phyloP scores from a whole-genome alignment of 2,888 invertebrate genomes.

The Agonopterix subpropinquella region DNA sequence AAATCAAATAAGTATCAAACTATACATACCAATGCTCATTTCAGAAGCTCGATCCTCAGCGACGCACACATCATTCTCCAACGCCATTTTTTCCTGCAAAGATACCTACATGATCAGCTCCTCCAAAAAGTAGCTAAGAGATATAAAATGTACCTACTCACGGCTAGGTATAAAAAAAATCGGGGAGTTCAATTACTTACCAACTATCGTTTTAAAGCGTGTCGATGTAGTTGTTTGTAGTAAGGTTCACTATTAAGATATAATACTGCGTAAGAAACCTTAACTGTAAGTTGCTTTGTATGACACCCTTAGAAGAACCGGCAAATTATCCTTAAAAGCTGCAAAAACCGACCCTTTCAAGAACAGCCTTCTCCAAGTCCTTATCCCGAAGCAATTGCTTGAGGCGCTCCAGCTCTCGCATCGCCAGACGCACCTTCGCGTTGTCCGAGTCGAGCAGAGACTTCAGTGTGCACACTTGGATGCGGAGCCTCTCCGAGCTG shows the following conservation, averaged over 20 bases:
- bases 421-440: slow-evolving; percentile 63
- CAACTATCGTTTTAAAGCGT: too few relatives aligned
- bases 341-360: slow-evolving; percentile 39
- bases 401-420: slow-evolving; percentile 61
- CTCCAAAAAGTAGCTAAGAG: too few relatives aligned
- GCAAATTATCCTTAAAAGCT: too few relatives aligned
- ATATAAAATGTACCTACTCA: too few relatives aligned
- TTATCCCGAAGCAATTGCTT: slow-evolving; percentile 62
- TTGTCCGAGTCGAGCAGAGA: slow-evolving; percentile 76
- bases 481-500: slow-evolving; percentile 64
- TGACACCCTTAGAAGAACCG: too few relatives aligned
- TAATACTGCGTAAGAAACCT: too few relatives aligned
- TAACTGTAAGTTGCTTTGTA: too few relatives aligned
- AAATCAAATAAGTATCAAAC: background rate
- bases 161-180: too few relatives aligned
- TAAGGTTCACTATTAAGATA: too few relatives aligned
- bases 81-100: slow-evolving; percentile 56
- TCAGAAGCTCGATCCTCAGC: slow-evolving; percentile 62
- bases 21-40: slow-evolving; percentile 29
- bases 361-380: slow-evolving; percentile 53
- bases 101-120: background rate
- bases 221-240: too few relatives aligned
- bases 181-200: too few relatives aligned
- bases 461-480: slow-evolving; percentile 76
- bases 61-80: slow-evolving; percentile 56